A percentile compares a stretch with the other conserved stretches of the same genome.
Conservation (phyloP, 2,888 invertebrate species). For the Ecdyonurus torrentis region DNA sequence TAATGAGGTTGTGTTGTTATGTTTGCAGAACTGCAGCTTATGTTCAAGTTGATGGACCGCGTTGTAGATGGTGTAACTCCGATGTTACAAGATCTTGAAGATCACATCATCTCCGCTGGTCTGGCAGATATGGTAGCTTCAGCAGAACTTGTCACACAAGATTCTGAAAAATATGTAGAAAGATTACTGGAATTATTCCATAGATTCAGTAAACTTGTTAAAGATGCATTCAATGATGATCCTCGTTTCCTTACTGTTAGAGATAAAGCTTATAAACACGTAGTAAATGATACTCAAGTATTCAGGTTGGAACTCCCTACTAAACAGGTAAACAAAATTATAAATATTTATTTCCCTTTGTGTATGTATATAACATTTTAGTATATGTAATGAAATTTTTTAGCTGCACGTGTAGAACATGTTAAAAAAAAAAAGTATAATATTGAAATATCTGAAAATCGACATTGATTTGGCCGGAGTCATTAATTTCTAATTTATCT, state of each 20-base stretch:
- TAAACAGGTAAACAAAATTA: slow-evolving; percentile 24
- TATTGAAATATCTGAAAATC: too few species aligned
- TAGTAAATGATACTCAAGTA: slow-evolving; percentile 95
- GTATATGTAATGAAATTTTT: too few species aligned
- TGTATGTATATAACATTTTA: too few species aligned
- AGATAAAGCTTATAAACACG: slow-evolving; percentile 94
- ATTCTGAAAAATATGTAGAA: slow-evolving; percentile 97
- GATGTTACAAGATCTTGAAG: slow-evolving; percentile 80
- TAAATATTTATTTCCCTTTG: too few species aligned
- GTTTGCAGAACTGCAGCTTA: slow-evolving; percentile 42
- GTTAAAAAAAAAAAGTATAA: slow-evolving; percentile 37
- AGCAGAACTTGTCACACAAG: slow-evolving; percentile 85
- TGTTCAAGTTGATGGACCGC: slow-evolving; percentile 60
- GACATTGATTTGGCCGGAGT: too few species aligned
- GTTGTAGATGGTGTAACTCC: slow-evolving; percentile 86
- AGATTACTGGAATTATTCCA: slow-evolving; percentile 82
- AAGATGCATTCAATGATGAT: slow-evolving; percentile 92
- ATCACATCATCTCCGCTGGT: slow-evolving; percentile 86
- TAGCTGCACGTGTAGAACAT: too few species aligned
- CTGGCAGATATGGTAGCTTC: slow-evolving; percentile 93
- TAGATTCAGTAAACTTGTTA: slow-evolving; percentile 78
- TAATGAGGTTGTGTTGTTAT: too few species aligned
- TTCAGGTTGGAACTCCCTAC: slow-evolving; percentile 39
- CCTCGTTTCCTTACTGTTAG: slow-evolving; percentile 93
- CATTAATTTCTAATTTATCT: too few species aligned